Base-by-base conservation (phyloP, 30 jellyfish, hydroid and myxozoan species). In the Rhopilema esculentum region DNA sequence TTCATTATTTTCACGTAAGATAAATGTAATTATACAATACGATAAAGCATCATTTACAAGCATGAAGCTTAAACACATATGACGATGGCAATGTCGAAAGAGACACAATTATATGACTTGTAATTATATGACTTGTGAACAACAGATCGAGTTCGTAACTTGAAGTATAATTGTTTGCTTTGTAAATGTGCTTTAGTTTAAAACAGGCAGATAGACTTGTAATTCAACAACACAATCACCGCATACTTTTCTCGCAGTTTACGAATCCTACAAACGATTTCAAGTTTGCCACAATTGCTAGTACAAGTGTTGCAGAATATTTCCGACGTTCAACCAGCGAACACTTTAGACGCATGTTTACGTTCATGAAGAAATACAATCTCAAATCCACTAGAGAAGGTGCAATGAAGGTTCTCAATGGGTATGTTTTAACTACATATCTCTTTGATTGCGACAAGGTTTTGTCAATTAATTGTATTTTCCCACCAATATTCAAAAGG, bases 341-440 rank as follows among this genome's bases (percentile, higher is more conserved):
- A 2, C 75, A 40, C 24, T 90, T 8, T 22, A 63, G 63, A 0
- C 57, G 48, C 62, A 90, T 90, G 91, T 49, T 82, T 65, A 1
- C 31, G 0, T 90, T 90, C 51, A 90, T 90, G 97, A 70, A 66
- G 75, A 24, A 49, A 16, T 77, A 90, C 66, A 90, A 83, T 27
- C 20, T 62, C 23, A 64, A 62, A 23, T 12, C 68, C 12, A 28
- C 29, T 32, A 66, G 23, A 27, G 27, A 9, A 1, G 88, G 88
- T 20, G 75, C 31, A 16, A 22, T 12, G 23, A 40, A 77, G 12
- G 28, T 77, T 12, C 4, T 50, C 23, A 77, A 16, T 48, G 76
- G 76, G 88, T 77, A 49, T 17, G 86, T 75, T 19, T 16, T 51
- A 51, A 51, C 16, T 51, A n/a, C n/a, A n/a, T n/a, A n/a, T 51